Base-by-base conservation (phyloP, 2,888 invertebrate species). In the Pasiphila rectangulata region DNA sequence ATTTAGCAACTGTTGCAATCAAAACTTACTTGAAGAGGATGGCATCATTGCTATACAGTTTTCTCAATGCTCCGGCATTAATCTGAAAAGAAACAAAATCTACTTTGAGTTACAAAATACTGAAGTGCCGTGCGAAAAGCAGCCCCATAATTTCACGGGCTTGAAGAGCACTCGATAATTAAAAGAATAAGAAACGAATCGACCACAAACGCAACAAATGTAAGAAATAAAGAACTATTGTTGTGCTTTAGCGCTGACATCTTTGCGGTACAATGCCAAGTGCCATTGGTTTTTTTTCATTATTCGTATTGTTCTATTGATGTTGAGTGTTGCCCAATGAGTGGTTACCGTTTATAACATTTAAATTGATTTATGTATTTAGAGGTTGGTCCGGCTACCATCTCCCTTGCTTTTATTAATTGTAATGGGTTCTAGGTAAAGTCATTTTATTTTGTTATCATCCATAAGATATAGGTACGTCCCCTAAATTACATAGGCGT, bases 181-280 rank as follows among this genome's bases (percentile, higher is more conserved):
- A 59, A 65, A 72, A 65, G 64, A 70, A 69, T 59, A 64, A 68
- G 70, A 73, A 83, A 75, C 63, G 70, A 80, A 75, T 78, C 68
- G 60, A 70, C 67, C 64, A 69, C 70, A 68, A 82, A 79, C 63
- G 85, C 67, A 75, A 84, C 83, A 84, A 84, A 79, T 79, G 83
- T 83, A 83, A 81, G 81, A 79, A 81, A 77, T 79, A 82, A 79
- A 67, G 64, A 63, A 56, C 61, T 56, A 72, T 85, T 84, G 82
- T 84, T 66, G 37, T 48, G 61, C 57, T 57, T 32, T 52, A 53
- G 48, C 63, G 62, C 77, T 29, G 74, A 83, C 86, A 86, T 87
- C 86, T 87, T 87, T 67, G 43, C 46, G 63, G 51, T 61, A 83
- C 73, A 83, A 82, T 74, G 69, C 69, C 45, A 69, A 85, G 83